Evolutionary conservation across 2,888 invertebrate genomes (phyloP), one percentile per base, ranked within the genome.

Genomic region (Clostera curtula): DNA sequence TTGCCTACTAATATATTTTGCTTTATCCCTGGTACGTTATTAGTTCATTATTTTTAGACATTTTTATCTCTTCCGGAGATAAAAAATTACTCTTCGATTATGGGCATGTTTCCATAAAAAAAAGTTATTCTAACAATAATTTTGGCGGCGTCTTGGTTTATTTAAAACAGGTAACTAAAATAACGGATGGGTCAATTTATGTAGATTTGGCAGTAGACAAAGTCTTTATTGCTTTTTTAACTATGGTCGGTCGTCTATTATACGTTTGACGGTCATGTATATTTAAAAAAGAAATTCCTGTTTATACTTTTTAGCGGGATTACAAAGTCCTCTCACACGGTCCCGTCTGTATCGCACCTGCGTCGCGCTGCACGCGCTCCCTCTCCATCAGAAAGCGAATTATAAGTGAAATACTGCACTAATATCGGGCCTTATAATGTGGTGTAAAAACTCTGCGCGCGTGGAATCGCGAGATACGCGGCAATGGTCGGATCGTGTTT

Each of bases 1-100:
- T 72, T 63, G 72, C 67, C 66, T 74, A 71, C 68, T 75, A 75
- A 79, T 77, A 77, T 76, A 79, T 82, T 76, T 72, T 62, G 64
- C 63, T 72, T 73, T 65, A 68, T 64, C 57, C 60, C 43, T 53
- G 52, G 58, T 65, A 55, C 66, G 55, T 76, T 73, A 72, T 75
- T 73, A 69, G 71, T 70, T 69, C 74, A 72, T 76, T 77, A 77
- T 74, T 77, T 54, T 76, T 63, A 60, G 68, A 61, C 69, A 64
- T 73, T 75, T 77, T 77, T 80, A 77, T 77, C 48, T 65, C 67
- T 76, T 74, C 71, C 70, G 67, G 64, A 58, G 66, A 71, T 67
- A 70, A 70, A 68, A 69, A 69, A 71, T 64, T 56, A 70, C 47
- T 53, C 53, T 50, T 54, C 64, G 66, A 73, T 71, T 68, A 62